These are phyloP conservation scores for Gambusia yucatana DNA, from an alignment of 2,797 vertebrate genomes.

Conservation along the genomic window DNA sequence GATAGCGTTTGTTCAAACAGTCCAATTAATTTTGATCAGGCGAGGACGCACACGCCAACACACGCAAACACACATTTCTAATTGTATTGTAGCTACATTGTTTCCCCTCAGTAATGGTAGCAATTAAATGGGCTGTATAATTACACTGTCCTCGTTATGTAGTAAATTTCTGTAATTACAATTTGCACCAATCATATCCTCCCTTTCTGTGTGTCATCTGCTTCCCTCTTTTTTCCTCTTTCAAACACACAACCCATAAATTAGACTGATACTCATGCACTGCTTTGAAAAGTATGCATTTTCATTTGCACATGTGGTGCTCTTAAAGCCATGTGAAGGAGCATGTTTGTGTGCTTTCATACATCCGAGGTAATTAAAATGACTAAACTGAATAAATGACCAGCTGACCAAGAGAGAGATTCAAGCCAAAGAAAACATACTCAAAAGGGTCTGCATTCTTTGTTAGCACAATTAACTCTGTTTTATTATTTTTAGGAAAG, in stretches of 20 bases:
- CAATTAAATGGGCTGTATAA: slow-evolving; percentile 89
- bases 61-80: slow-evolving; percentile 55
- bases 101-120: slow-evolving; percentile 88
- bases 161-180: slow-evolving; percentile 93
- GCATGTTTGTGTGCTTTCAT: slow-evolving; percentile 15
- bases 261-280: slow-evolving; percentile 13
- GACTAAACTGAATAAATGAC: slow-evolving; percentile 45
- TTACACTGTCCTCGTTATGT: slow-evolving; percentile 86
- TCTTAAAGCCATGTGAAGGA: slow-evolving; percentile 22
- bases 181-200: slow-evolving; percentile 84
- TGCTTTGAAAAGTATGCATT: slow-evolving; percentile 23
- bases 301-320: slow-evolving; percentile 25
- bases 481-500: slow-evolving; percentile 32
- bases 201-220: slow-evolving; percentile 70
- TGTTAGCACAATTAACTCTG: slow-evolving; percentile 32
- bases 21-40: slow-evolving; percentile 47
- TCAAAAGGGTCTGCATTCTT: slow-evolving; percentile 26
- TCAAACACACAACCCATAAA: slow-evolving; percentile 8
- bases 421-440: slow-evolving; percentile 18
- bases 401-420: slow-evolving; percentile 26
- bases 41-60: slow-evolving; percentile 22
- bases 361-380: slow-evolving; percentile 36
- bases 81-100: slow-evolving; percentile 79
- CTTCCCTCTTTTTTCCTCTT: slow-evolving; percentile 18
- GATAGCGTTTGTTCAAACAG: slow-evolving; percentile 39